A percentile compares a stretch with the other conserved stretches of the same genome.
These are phyloP conservation scores for Lepilemur ruficaudatus DNA, from an alignment of 2,797 vertebrate genomes.

Conservation along the genomic window DNA sequence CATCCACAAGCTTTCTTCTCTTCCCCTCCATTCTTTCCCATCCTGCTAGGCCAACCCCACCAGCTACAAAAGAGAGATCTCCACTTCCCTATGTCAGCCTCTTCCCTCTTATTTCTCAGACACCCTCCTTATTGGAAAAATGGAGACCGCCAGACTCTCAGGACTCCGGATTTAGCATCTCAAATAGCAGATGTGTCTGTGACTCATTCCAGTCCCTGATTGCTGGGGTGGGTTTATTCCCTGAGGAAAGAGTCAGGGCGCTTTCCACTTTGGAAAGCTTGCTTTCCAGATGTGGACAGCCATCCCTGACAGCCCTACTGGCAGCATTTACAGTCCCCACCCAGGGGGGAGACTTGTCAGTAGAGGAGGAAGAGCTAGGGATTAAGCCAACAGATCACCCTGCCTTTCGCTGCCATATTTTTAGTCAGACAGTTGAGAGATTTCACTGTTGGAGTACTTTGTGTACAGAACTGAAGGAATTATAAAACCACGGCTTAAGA, in stretches of 20 bases:
- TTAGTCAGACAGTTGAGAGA: background rate
- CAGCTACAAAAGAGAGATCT: background rate
- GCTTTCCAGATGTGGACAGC: background rate
- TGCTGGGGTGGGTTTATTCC: background rate
- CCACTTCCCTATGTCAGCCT: background rate
- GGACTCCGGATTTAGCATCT: background rate
- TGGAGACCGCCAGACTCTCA: background rate
- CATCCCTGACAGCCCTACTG: background rate
- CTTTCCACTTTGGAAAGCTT: background rate
- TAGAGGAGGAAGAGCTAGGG: background rate
- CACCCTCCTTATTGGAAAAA: background rate
- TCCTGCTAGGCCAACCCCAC: background rate
- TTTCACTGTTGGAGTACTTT: background rate
- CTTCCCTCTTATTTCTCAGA: background rate
- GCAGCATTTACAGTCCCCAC: background rate
- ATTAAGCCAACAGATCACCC: background rate
- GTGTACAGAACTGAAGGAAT: background rate
- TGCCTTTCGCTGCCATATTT: background rate
- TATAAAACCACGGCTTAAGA: constrained; percentile 15
- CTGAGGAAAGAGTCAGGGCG: background rate
- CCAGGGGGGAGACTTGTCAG: background rate
- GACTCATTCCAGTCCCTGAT: background rate
- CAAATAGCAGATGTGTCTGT: background rate
- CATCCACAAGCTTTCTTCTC: background rate
- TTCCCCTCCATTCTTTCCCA: background rate